Evolutionary conservation across 2,888 invertebrate genomes (phyloP).

Genomic region (Salpingus planirostris): DNA sequence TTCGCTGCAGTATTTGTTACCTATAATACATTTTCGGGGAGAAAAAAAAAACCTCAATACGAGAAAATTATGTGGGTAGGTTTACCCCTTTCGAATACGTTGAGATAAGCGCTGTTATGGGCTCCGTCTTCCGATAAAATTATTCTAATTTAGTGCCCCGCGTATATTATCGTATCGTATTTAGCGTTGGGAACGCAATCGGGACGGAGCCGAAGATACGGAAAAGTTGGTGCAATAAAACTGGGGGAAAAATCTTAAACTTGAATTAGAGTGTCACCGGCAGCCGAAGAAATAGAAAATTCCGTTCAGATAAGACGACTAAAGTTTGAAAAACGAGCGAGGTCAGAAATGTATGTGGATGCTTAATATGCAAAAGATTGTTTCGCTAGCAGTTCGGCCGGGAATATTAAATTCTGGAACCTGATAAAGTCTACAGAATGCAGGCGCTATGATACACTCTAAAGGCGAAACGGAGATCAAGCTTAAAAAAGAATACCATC

Average conservation of each 20-base stretch:
- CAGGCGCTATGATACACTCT: constrained; percentile 7
- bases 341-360: constrained; percentile 24
- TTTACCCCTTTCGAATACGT: no score
- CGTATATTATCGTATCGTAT: neutral
- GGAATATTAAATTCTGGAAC: constrained; percentile 24
- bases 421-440: constrained; percentile 20
- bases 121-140: no score
- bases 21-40: constrained; percentile 1
- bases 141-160: neutral
- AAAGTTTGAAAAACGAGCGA: constrained; percentile 20
- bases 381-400: constrained; percentile 21
- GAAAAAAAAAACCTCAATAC: neutral
- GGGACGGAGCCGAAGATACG: constrained; percentile 6
- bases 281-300: constrained; percentile 35
- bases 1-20: constrained; percentile 1
- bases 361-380: constrained; percentile 28
- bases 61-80: no score
- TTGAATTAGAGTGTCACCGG: constrained; percentile 36
- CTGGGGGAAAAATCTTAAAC: constrained; percentile 29
- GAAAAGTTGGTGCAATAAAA: constrained; percentile 12
- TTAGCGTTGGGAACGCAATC: constrained; percentile 1
- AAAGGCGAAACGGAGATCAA: constrained; percentile 5
- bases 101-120: no score
- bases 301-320: constrained; percentile 28
- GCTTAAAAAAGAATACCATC: constrained; percentile 4